Evolutionary conservation across 2,797 vertebrate species (phyloP).

Genomic region (Rhyacichthys aspro): DNA sequence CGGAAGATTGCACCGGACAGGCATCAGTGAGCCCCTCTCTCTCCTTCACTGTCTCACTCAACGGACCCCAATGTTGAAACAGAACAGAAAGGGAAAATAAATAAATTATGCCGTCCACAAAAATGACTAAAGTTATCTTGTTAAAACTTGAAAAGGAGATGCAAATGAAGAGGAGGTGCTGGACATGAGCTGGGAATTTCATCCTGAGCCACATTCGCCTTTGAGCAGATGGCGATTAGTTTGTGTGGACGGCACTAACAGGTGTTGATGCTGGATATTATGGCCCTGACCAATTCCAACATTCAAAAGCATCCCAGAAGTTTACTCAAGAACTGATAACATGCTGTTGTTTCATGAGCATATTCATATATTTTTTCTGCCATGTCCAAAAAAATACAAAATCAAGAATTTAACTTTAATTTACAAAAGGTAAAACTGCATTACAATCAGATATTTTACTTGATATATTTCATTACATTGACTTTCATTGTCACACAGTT

Average conservation of each 20-base stretch:
- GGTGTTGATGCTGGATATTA: background rate
- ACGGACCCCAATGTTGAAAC: constrained; percentile 70
- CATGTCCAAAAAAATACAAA: too few relatives aligned
- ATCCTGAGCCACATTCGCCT: constrained; percentile 24
- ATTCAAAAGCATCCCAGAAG: too few relatives aligned
- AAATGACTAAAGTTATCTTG: constrained; percentile 72
- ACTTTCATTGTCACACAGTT: too few relatives aligned
- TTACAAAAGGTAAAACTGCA: too few relatives aligned
- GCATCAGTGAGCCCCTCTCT: constrained; percentile 58
- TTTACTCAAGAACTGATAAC: too few relatives aligned
- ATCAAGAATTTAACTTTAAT: too few relatives aligned
- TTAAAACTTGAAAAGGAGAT: constrained; percentile 78
- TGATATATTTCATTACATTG: too few relatives aligned
- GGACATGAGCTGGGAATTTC: constrained; percentile 36
- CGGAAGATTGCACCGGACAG: constrained; percentile 71
- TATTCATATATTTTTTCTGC: too few relatives aligned
- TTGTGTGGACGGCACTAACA: background rate
- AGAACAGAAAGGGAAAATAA: constrained; percentile 58
- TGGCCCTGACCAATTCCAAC: too few relatives aligned
- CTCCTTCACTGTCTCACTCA: constrained; percentile 30
- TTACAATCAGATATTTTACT: too few relatives aligned
- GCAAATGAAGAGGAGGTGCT: constrained; percentile 52
- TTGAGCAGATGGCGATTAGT: constrained; percentile 39
- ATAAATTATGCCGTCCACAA: constrained; percentile 53
- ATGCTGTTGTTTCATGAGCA: too few relatives aligned